Evolutionary conservation across 2,113 vertebrate genomes (phyloP), one percentile per base, ranked within the genome.

Genomic region (Alosa alosa): DNA sequence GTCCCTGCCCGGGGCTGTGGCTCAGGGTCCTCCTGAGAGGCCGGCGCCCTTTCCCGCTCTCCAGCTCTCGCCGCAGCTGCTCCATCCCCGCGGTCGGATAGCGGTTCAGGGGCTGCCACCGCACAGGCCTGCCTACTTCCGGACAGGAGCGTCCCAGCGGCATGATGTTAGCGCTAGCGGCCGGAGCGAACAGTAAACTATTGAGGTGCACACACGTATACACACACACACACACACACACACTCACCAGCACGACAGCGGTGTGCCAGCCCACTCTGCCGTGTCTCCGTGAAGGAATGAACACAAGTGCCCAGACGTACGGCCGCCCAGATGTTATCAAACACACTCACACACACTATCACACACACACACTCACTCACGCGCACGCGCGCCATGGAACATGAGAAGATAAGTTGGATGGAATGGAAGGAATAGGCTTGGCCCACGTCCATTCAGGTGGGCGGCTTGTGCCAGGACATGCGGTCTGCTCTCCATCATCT

Each of bases 371-470:
- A 36, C 36, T 44, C 72, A 82, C 85, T 18, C 81, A 36, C n/a
- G 47, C 82, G 36, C 83, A 4, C 84, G 52, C 17, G 52, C 60
- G 25, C 41, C 1, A 2, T 13, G 81, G 25, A 68, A 83, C 41
- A 72, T 83, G 83, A 88, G 75, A 55, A 18, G 82, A 86, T 88
- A 88, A 88, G 81, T 44, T 44, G 57, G 82, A 57, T 20, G 47
- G 64, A 47, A 25, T 4, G 20, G 45, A 78, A 31, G 13, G 15
- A 39, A 10, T 22, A 60, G 52, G 83, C 64, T 55, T 86, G 85
- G 57, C 50, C 50, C 52, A 20, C 55, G 45, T 86, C 84, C 52
- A 81, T 50, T 72, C n/a, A 72, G 64, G 64, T 72, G 64, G 64
- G 64, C 64, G 64, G 25, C 64, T 72, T 72, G 25, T 72, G 64